Base-by-base conservation (phyloP, 2,113 vertebrate species). In the Otolemur garnettii region DNA sequence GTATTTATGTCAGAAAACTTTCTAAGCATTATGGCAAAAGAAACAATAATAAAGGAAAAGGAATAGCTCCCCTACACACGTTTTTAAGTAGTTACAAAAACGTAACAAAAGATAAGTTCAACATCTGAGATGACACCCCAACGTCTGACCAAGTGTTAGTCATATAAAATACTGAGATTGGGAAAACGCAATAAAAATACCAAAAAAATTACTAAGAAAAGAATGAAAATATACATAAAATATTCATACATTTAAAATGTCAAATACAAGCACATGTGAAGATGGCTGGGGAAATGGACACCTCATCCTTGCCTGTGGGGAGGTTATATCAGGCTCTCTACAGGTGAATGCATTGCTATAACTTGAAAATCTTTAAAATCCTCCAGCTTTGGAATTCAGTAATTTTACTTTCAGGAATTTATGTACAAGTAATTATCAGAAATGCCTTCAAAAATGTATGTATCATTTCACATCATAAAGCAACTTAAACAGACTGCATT, bases 1-100 rank as follows among this genome's bases (percentile, higher is more conserved):
- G 38, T 53, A 83, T 71, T 84, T 59, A 53, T 19, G n/a, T 90
- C 69, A 93, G 74, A 87, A 59, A 64, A 38, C 91, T 60, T 90
- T 85, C 18, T 93, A 94, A 89, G 13, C 10, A 53, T 74, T 83
- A 71, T 68, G 14, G 1, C 6, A 80, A 88, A 93, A 8, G 4
- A 82, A 91, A 85, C 11, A 84, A 38, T 5, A 59, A 35, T 24
- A 35, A 75, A 85, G 15, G 50, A 81, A 80, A 53, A 42, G 18
- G n/a, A 3, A 93, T 13, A 78, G 17, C 0, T 90, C 24, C 1
- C 21, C 35, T 30, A 28, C 24, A 83, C 19, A 59, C 57, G 35
- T 35, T 87, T 57, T 86, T 53, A 69, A 85, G n/a, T 64, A 12
- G 62, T 85, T 77, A 50, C 21, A 55, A 93, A 93, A 95, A 87